A percentile compares a stretch with the other conserved stretches of the same genome.
phyloP scores from a whole-genome alignment of 35 echinoderm and acorn worm genomes.

The Chiridota heheva region DNA sequence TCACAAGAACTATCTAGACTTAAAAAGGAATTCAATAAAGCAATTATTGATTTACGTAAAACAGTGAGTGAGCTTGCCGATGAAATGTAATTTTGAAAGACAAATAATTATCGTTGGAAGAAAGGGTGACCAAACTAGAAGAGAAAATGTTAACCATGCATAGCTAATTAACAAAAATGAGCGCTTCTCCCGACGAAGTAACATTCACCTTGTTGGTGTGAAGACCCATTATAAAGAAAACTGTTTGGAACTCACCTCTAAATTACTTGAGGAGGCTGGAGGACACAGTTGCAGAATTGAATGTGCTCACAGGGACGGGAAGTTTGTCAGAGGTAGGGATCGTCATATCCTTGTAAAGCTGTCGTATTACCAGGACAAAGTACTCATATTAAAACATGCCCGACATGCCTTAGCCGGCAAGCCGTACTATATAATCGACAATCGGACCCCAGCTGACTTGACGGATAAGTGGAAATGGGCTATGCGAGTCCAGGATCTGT shows the following conservation, averaged over 20 bases:
- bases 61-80: too few relatives aligned
- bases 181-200: not conserved
- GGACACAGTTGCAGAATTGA: not conserved
- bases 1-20: too few relatives aligned
- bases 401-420: constrained; percentile 12
- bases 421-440: constrained; percentile 19
- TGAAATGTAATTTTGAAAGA: too few relatives aligned
- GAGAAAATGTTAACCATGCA: not conserved
- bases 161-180: not conserved
- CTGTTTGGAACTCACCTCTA: not conserved
- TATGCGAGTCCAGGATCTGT: too few relatives aligned
- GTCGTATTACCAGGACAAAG: constrained; percentile 26
- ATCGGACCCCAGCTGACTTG: constrained; percentile 21
- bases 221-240: constrained; percentile 5
- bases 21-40: too few relatives aligned
- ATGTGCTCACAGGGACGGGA: constrained; percentile 43
- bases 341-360: constrained; percentile 47
- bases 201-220: not conserved
- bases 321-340: constrained; percentile 10
- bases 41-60: too few relatives aligned
- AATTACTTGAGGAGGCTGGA: not conserved
- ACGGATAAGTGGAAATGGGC: constrained; percentile 35
- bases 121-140: not conserved
- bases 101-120: too few relatives aligned
- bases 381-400: constrained; percentile 25